Conservation (phyloP, 2,888 invertebrate species). For the Microplitis manilae region DNA sequence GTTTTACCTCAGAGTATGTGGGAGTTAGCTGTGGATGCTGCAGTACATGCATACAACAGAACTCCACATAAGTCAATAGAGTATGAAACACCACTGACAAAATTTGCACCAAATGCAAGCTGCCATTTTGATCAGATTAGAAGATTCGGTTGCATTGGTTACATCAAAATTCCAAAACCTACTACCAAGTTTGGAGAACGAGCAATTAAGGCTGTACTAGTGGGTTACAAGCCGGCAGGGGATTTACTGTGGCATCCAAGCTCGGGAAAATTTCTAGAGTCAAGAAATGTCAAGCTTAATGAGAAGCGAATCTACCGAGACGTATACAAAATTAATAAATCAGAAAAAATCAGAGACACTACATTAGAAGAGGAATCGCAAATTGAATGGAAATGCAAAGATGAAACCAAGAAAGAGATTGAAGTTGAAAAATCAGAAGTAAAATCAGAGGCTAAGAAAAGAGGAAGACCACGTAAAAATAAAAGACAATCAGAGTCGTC, state of each 20-base stretch:
- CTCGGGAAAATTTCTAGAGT: conserved; percentile 46
- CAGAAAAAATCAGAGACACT: neutral
- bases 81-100: conserved; percentile 38
- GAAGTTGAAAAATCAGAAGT: conserved; percentile 7
- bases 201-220: conserved; percentile 35
- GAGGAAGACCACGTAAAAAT: conserved; percentile 24
- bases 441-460: conserved; percentile 23
- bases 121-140: conserved; percentile 43
- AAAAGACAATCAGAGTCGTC: neutral
- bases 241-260: conserved; percentile 41
- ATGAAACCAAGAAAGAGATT: conserved; percentile 19
- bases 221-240: conserved; percentile 41
- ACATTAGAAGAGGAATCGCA: neutral
- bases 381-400: conserved; percentile 9
- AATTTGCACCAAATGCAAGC: conserved; percentile 39
- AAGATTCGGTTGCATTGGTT: conserved; percentile 46
- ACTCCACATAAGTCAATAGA: conserved; percentile 46
- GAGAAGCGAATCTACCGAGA: conserved; percentile 44
- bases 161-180: conserved; percentile 43
- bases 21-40: conserved; percentile 48
- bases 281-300: conserved; percentile 43
- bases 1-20: conserved; percentile 50
- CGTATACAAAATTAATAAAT: conserved; percentile 33
- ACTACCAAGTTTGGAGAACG: conserved; percentile 40
- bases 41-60: conserved; percentile 33